Percentiles rank a stretch among this genome's conserved stretches.
These are phyloP conservation scores for Apolygus lucorum DNA, from an alignment of 1,140 invertebrate species.

Conservation along the genomic window DNA sequence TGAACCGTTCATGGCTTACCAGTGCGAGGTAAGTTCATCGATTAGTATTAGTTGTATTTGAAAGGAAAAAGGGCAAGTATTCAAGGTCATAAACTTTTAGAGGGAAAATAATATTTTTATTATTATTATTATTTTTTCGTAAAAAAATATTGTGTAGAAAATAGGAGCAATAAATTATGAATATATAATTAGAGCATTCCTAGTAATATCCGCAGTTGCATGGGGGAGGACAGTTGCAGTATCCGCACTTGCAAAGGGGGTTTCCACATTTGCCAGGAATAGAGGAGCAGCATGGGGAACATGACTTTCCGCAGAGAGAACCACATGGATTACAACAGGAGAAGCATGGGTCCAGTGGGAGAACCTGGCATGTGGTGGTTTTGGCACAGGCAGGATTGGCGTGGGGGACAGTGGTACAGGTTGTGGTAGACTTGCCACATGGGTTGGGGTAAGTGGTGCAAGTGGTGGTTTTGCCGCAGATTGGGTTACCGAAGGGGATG, in stretches of 20 bases:
- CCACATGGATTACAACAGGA: slow-evolving; percentile 7
- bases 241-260: neutral
- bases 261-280: neutral
- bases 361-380: neutral
- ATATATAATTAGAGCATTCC: neutral
- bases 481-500: neutral
- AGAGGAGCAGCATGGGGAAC: neutral
- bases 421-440: slow-evolving; percentile 10
- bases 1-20: too few relatives aligned
- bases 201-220: neutral
- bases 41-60: too few relatives aligned
- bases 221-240: neutral
- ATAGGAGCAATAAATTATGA: neutral
- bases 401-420: slow-evolving; percentile 16
- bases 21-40: too few relatives aligned
- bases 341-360: neutral
- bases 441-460: slow-evolving; percentile 15
- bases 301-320: neutral
- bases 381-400: slow-evolving; percentile 1
- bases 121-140: too few relatives aligned
- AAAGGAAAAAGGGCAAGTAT: too few relatives aligned
- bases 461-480: slow-evolving; percentile 18
- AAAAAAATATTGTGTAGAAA: neutral
- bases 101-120: too few relatives aligned
- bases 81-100: too few relatives aligned